Evolutionary conservation across 1,140 invertebrate species (phyloP).

Genomic region (Pseudomyrmex dendroicus): DNA sequence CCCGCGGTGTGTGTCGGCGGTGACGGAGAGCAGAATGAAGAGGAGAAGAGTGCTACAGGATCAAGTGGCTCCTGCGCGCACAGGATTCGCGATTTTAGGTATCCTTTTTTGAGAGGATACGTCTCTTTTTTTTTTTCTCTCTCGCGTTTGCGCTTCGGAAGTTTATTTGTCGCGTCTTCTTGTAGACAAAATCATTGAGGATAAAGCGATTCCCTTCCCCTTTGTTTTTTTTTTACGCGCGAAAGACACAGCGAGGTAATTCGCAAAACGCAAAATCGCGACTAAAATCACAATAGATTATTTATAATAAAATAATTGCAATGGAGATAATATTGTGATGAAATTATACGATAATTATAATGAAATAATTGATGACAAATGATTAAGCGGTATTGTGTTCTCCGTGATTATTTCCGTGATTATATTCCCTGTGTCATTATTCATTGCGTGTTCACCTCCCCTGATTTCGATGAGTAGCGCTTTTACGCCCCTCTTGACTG

Average conservation of each 20-base stretch:
- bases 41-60: conserved; percentile 60
- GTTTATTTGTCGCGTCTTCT: not conserved
- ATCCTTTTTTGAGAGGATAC: conserved; percentile 27
- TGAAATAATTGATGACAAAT: conserved; percentile 35
- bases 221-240: too few species aligned
- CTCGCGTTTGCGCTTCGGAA: not conserved
- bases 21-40: conserved; percentile 43
- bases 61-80: conserved; percentile 59
- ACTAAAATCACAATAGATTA: not conserved
- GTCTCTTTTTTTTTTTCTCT: conserved; percentile 1
- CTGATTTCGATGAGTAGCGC: conserved; percentile 36
- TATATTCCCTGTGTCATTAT: conserved; percentile 10
- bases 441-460: conserved; percentile 13
- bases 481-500: not conserved
- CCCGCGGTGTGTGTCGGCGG: conserved; percentile 26
- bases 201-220: too few species aligned
- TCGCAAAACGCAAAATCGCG: too few species aligned
- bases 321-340: not conserved
- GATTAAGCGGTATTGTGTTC: not conserved
- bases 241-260: too few species aligned
- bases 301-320: not conserved
- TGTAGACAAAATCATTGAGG: not conserved
- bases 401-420: conserved; percentile 16
- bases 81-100: conserved; percentile 9
- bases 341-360: not conserved